Evolutionary conservation across 2,888 invertebrate genomes (phyloP).

Genomic region (Phania funesta): DNA sequence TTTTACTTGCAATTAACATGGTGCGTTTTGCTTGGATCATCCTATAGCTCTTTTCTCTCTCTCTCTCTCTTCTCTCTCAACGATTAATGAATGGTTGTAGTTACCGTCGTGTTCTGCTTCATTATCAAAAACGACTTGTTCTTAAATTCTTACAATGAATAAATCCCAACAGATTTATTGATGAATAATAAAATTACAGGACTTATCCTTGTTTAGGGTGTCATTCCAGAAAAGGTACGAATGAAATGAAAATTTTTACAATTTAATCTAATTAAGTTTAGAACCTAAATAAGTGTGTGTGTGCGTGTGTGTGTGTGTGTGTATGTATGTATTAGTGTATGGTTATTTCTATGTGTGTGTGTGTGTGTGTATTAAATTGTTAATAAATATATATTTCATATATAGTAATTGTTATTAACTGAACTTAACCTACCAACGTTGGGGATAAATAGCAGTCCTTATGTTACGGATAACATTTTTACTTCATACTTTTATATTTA

Average conservation of each 20-base stretch:
- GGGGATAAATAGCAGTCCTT: conserved; percentile 78
- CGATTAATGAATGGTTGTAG: too few species aligned
- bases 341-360: conserved; percentile 37
- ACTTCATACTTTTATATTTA: not conserved
- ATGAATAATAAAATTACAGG: not conserved
- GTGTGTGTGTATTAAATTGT: conserved; percentile 39
- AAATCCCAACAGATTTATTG: not conserved
- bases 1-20: too few species aligned
- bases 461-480: conserved; percentile 36
- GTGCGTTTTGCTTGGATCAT: too few species aligned
- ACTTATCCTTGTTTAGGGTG: not conserved
- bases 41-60: too few species aligned
- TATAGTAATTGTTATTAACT: conserved; percentile 43
- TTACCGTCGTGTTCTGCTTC: too few species aligned
- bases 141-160: not conserved
- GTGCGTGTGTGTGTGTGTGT: conserved; percentile 54
- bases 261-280: not conserved
- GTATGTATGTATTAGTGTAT: too few species aligned
- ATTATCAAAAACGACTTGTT: too few species aligned
- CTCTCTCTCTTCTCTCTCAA: too few species aligned
- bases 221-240: not conserved
- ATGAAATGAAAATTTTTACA: not conserved
- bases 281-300: not conserved
- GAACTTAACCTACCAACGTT: conserved; percentile 72
- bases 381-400: conserved; percentile 36